Percentiles rank a stretch among this genome's conserved stretches.
Evolutionary conservation across 1,140 invertebrate species (phyloP).

Genomic region (Drosophila seguyi): DNA sequence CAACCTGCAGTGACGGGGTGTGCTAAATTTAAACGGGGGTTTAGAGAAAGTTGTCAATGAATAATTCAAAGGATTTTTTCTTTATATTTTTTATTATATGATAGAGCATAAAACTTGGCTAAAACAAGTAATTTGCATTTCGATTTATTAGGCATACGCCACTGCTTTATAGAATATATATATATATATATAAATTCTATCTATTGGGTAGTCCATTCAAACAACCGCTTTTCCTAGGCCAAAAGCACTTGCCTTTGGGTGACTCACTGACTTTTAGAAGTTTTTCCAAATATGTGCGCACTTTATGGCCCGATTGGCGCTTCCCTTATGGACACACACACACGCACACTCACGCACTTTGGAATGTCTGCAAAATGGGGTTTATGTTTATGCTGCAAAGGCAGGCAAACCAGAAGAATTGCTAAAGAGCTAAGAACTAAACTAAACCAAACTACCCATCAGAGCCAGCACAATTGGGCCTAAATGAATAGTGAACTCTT

Average conservation of each 20-base stretch:
- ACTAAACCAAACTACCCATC: background rate
- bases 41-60: background rate
- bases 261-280: constrained; percentile 51
- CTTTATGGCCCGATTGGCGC: constrained; percentile 39
- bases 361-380: constrained; percentile 48
- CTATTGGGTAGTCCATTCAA: background rate
- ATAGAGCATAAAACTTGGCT: background rate
- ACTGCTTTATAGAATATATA: background rate
- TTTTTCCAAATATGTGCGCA: constrained; percentile 58
- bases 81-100: too few relatives aligned
- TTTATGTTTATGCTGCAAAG: constrained; percentile 21
- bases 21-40: background rate
- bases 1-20: constrained; percentile 14
- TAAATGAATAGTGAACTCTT: background rate
- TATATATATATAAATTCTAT: background rate
- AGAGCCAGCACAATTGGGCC: background rate
- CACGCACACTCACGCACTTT: constrained; percentile 7
- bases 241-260: constrained; percentile 29
- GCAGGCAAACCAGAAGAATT: constrained; percentile 9
- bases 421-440: background rate
- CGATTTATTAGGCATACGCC: background rate
- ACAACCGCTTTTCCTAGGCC: constrained; percentile 6
- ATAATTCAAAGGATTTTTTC: background rate
- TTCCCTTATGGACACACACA: constrained; percentile 40
- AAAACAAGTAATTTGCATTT: background rate